Base-by-base conservation (phyloP, 2,888 invertebrate genomes). In the Thereva unica region DNA sequence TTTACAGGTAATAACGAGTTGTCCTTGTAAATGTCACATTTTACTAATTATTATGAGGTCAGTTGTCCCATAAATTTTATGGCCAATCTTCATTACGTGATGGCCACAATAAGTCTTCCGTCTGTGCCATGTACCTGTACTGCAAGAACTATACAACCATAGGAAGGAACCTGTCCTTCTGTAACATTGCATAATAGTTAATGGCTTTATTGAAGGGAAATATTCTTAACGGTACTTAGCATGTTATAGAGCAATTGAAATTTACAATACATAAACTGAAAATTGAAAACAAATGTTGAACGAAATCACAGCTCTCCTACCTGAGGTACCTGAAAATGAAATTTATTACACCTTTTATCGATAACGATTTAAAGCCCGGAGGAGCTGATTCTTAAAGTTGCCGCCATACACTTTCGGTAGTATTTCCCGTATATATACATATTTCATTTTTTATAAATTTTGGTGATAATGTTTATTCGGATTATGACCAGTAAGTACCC, bases 301-400 rank as follows among this genome's bases (percentile, higher is more conserved):
- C 23, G 23, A 23, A 23, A 23, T 23, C 23, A 23, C 23, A 23
- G 2, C 23, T 23, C 23, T 23, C 23, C 23, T 23, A 23, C 23
- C 23, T 23, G 23, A 23, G 23, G 23, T 23, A 66, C 7, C 7
- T 49, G 55, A 47, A 56, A 47, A n/a, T 12, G 41, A 40, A 77
- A 80, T 80, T 79, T 79, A 80, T 80, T 78, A 76, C 75, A 74
- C 77, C 78, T 75, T 78, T 77, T 78, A 80, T 78, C 77, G 79
- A 78, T 80, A 80, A 78, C 78, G 80, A 80, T 78, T 77, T 79
- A 77, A 78, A 78, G 78, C 78, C 54, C 47, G 8, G 40, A 55
- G 64, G 54, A 64, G 40, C 38, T 55, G 35, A n/a, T 45, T 45
- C 37, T 45, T 45, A n/a, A 23, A 23, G 7, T 40, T 53, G 37